Percentiles rank a stretch among this genome's conserved stretches.
These are phyloP conservation scores for Pachycephala philippinensis DNA, from an alignment of 2,113 vertebrate genomes.

Conservation along the genomic window DNA sequence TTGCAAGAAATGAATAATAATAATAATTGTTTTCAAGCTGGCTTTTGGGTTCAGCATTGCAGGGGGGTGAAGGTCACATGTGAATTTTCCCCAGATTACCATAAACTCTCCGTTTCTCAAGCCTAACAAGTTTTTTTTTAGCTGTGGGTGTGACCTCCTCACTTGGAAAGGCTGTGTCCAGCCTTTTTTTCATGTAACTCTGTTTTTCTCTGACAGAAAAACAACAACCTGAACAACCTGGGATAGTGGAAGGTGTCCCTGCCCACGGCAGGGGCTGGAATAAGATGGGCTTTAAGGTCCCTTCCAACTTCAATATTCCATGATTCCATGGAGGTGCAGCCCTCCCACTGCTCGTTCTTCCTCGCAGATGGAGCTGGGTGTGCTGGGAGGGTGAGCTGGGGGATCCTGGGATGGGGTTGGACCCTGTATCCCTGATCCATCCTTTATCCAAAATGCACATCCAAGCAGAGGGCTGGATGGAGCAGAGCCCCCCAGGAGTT, in stretches of 20 bases:
- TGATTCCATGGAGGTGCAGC: neutral
- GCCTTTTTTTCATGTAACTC: neutral
- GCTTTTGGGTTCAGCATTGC: neutral
- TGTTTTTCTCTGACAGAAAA: neutral
- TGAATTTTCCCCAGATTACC: neutral
- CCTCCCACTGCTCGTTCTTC: neutral
- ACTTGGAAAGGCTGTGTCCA: neutral
- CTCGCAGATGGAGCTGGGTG: rapidly evolving
- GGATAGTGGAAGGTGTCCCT: neutral
- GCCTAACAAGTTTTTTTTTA: neutral
- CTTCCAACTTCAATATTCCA: neutral
- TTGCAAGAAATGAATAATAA: too few relatives aligned
- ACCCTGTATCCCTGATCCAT: neutral
- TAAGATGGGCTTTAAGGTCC: neutral
- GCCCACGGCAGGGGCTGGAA: neutral
- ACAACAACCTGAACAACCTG: neutral
- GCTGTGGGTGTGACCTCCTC: neutral
- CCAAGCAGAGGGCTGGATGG: neutral
- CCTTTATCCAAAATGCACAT: rapidly evolving
- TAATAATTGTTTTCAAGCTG: neutral
- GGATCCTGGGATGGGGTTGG: neutral
- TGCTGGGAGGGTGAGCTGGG: neutral
- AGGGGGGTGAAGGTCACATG: neutral
- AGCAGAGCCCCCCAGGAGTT: neutral
- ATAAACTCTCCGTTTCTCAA: neutral